Evolutionary conservation across 1,140 invertebrate species (phyloP), one percentile per base, ranked within the genome.

Genomic region (Pseudomyrmex gracilis): DNA sequence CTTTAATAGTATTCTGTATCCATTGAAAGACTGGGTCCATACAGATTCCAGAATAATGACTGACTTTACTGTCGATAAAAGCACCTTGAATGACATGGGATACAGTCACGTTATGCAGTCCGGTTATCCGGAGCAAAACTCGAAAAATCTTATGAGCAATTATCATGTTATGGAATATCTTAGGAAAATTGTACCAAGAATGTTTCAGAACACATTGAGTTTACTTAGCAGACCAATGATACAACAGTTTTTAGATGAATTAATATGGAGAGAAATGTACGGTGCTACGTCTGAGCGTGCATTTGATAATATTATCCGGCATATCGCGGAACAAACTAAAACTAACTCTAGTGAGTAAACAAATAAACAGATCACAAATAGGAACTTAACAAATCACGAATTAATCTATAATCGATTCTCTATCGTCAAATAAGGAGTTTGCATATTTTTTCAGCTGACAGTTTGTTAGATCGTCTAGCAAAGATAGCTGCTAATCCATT

Each of bases 151-250:
- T 61, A 95, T 95, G 73, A 96, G 95, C 76, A 97, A 97, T 91
- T 96, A 96, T 4, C 96, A 96, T 51, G 97, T 98, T 5, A 98
- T 98, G 98, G 97, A 98, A 73, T 98, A 98, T 92, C 92, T 98
- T 53, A 94, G 97, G 57, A 95, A 97, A 83, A 97, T 98, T 80
- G 97, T 98, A 4, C 97, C 98, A 0, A 95, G 97, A 91, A 98
- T 98, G 97, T 98, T 98, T 93, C 97, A 98, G 95, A 98, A 98
- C 92, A 98, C 97, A 0, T 92, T 98, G 8, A 97, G 97, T 20
- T 93, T 98, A 71, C 94, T 98, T 0, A 98, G 97, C 5, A 94
- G 97, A 66, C 96, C 97, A 92, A 97, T 98, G 92, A 98, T 98
- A 90, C 97, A 98, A 91, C 97, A 98, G 90, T 98, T 98, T 92